These are phyloP conservation scores for Macropodus opercularis DNA, from an alignment of 2,797 vertebrate species.

Conservation along the genomic window DNA sequence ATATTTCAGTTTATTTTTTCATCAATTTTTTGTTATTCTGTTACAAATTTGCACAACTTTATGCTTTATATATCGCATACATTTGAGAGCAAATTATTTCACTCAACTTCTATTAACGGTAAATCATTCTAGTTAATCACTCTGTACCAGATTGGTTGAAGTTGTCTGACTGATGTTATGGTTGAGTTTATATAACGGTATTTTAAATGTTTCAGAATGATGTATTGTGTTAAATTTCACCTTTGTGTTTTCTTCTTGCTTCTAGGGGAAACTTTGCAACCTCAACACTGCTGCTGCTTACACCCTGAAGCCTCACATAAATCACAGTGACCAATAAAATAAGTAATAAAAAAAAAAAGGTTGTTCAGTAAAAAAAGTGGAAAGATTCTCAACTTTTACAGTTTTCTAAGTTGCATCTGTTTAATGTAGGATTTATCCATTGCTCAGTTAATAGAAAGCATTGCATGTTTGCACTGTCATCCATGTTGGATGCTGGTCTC, in stretches of 20 bases:
- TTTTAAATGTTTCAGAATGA: slow-evolving; percentile 16
- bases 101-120: not conserved
- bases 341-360: slow-evolving; percentile 19
- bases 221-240: slow-evolving; percentile 14
- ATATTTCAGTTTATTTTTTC: slow-evolving; percentile 30
- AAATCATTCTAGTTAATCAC: not conserved
- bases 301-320: slow-evolving; percentile 41
- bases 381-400: not conserved
- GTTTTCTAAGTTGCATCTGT: not conserved
- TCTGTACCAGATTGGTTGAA: not conserved
- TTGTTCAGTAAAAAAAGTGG: not conserved
- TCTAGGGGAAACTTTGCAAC: slow-evolving; percentile 17
- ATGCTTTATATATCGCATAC: not conserved
- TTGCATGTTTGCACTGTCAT: not conserved
- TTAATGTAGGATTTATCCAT: not conserved
- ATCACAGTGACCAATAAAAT: slow-evolving; percentile 48
- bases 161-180: slow-evolving; percentile 10
- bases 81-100: not conserved
- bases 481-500: not conserved
- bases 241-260: slow-evolving; percentile 9
- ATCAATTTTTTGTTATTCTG: slow-evolving; percentile 17
- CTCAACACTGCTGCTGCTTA: not conserved
- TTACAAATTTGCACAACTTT: slow-evolving; percentile 20
- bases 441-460: not conserved
- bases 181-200: not conserved